phyloP scores from a whole-genome alignment of 2,888 invertebrate species.

The Plagiodera versicolora region DNA sequence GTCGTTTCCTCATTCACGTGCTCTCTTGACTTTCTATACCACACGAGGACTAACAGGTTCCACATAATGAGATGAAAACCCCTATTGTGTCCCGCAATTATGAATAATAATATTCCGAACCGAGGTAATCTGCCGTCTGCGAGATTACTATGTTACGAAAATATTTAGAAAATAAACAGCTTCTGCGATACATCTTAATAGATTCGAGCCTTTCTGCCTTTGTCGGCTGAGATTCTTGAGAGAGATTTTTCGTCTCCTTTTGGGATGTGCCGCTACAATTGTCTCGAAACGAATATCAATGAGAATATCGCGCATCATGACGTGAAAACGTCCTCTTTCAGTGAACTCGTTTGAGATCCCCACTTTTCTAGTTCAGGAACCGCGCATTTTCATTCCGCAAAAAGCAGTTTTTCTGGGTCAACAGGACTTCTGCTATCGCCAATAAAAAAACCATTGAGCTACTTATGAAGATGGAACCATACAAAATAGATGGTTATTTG shows the following conservation, averaged over 20 bases:
- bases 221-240: conserved; percentile 15
- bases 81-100: conserved; percentile 21
- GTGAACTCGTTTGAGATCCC: not conserved
- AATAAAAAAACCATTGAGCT: too few species aligned
- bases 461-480: too few species aligned
- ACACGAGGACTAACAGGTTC: conserved; percentile 3
- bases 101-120: conserved; percentile 24
- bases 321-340: not conserved
- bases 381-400: too few species aligned
- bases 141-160: conserved; percentile 32
- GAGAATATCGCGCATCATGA: not conserved
- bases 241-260: conserved; percentile 6
- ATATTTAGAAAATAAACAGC: conserved; percentile 31
- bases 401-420: too few species aligned
- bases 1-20: not conserved
- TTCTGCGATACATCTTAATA: conserved; percentile 17
- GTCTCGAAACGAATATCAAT: not conserved
- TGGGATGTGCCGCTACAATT: not conserved
- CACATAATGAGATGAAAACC: conserved; percentile 14
- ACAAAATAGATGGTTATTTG: too few species aligned
- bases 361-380: too few species aligned
- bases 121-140: conserved; percentile 32
- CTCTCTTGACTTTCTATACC: conserved; percentile 4
- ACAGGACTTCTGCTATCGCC: too few species aligned
- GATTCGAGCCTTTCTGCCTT: conserved; percentile 19